Evolutionary conservation across 2,888 invertebrate species (phyloP).

Genomic region (Leptopilina myrica): DNA sequence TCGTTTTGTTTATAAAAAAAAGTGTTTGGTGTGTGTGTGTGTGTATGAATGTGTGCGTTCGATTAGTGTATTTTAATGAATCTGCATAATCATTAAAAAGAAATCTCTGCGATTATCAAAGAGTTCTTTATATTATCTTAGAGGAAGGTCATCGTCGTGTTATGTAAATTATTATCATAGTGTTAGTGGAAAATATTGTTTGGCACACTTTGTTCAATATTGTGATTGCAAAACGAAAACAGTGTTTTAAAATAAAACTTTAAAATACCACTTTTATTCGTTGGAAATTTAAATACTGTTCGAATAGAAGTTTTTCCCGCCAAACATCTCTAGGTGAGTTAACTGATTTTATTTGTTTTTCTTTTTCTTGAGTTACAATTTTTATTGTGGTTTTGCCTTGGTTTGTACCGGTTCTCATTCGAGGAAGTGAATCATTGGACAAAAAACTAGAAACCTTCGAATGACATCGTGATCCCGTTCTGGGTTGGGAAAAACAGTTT

Average conservation of each 20-base stretch:
- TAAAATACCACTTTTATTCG: neutral
- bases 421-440: constrained; percentile 46
- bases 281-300: neutral
- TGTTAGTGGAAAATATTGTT: constrained; percentile 21
- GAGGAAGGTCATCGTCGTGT: neutral
- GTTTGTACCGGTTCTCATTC: constrained; percentile 52
- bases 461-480: constrained; percentile 47
- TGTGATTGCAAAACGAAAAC: neutral
- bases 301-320: constrained; percentile 14
- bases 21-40: neutral
- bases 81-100: neutral
- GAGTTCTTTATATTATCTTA: constrained; percentile 2
- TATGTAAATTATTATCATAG: constrained; percentile 1
- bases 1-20: neutral
- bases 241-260: neutral
- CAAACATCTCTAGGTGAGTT: constrained; percentile 12
- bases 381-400: constrained; percentile 42
- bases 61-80: neutral
- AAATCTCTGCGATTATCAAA: neutral
- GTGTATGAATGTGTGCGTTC: neutral
- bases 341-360: neutral
- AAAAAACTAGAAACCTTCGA: constrained; percentile 52
- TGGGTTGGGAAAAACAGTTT: constrained; percentile 19
- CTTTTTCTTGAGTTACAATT: neutral
- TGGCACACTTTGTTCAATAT: neutral